Conservation (phyloP, 2,888 invertebrate species). For the Tipula helvola region DNA sequence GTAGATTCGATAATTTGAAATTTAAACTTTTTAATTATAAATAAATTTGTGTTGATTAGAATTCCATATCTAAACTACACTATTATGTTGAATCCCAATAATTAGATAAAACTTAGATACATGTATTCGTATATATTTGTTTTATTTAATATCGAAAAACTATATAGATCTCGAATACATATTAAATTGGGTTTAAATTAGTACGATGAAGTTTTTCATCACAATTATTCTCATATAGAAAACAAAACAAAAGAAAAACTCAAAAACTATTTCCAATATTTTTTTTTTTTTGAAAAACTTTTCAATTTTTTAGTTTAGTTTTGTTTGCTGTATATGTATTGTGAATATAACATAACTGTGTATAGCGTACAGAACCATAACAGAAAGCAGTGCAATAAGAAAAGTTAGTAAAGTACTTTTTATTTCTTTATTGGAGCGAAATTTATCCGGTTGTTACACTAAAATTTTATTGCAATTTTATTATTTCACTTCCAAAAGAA, state of each 20-base stretch:
- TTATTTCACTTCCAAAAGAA: neutral
- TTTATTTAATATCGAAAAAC: neutral
- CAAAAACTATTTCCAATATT: neutral
- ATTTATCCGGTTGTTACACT: conserved; percentile 4
- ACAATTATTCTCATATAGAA: neutral
- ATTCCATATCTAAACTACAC: neutral
- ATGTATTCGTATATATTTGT: neutral
- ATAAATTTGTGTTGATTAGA: neutral
- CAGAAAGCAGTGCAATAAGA: neutral
- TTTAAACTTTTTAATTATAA: neutral
- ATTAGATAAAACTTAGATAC: neutral
- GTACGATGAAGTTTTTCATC: neutral
- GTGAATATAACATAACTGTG: neutral
- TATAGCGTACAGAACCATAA: neutral
- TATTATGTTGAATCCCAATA: neutral
- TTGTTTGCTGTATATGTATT: neutral
- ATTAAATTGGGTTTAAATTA: neutral
- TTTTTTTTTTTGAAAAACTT: neutral
- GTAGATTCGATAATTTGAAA: neutral
- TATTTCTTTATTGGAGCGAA: neutral
- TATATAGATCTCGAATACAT: neutral
- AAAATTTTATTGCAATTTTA: conserved; percentile 4
- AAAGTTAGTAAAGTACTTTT: neutral
- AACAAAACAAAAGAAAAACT: neutral
- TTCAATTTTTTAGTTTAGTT: neutral